phyloP scores from a whole-genome alignment of 2,797 vertebrate species.

The Hemibagrus guttatus region DNA sequence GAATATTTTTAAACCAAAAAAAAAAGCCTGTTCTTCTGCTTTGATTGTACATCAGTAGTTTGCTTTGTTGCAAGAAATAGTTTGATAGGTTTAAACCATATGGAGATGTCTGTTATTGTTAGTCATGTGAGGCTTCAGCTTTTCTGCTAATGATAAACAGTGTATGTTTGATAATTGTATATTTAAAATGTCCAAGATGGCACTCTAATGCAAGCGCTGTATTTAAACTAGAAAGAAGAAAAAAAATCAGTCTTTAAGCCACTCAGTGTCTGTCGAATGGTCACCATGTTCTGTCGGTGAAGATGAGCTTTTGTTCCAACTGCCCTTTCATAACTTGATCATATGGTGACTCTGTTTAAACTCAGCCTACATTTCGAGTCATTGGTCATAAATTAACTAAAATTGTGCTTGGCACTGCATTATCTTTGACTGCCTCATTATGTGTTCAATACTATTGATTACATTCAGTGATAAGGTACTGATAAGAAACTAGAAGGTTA shows the following conservation, averaged over 20 bases:
- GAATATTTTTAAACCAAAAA: neutral
- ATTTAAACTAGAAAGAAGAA: neutral
- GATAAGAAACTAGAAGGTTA: conserved; percentile 45
- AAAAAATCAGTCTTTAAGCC: too few relatives aligned
- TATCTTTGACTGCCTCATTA: conserved; percentile 6
- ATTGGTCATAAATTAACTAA: conserved; percentile 34
- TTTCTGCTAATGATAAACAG: neutral
- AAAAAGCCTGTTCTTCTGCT: neutral
- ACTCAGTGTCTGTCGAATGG: neutral
- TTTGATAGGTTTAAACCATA: neutral
- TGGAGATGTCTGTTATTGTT: neutral
- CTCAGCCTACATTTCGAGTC: neutral
- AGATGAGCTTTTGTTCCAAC: neutral
- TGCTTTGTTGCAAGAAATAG: neutral
- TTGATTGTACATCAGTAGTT: neutral
- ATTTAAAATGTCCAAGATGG: neutral
- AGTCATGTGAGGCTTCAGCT: neutral
- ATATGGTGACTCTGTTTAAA: neutral
- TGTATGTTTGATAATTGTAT: neutral
- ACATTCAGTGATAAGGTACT: conserved; percentile 22
- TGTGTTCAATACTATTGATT: conserved; percentile 51
- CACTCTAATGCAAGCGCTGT: neutral
- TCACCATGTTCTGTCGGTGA: neutral
- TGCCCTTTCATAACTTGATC: neutral
- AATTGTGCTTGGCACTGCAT: conserved; percentile 8